Evolutionary conservation across 2,797 vertebrate genomes (phyloP).

Genomic region (Chrysocyon brachyurus): DNA sequence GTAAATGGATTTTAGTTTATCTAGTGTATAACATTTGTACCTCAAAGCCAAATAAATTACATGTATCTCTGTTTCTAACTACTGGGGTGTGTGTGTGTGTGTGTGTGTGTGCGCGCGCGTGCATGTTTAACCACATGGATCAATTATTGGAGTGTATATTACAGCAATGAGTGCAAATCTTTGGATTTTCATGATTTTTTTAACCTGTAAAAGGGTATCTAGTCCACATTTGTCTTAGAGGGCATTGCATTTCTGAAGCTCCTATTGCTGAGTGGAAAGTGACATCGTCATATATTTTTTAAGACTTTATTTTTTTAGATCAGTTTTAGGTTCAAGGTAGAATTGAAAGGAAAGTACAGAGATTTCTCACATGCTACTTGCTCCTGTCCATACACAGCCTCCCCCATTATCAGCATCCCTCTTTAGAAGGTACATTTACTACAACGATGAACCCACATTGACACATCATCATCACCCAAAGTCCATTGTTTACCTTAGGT

Average conservation of each 20-base stretch:
- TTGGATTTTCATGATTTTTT: neutral
- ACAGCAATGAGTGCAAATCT: neutral
- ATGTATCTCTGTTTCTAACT: neutral
- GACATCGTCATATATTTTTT: neutral
- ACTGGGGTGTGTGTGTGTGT: neutral
- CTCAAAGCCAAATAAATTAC: neutral
- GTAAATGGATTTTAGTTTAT: constrained; percentile 32
- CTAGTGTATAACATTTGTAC: neutral
- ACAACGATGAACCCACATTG: neutral
- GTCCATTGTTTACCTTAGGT: neutral
- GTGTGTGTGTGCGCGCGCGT: neutral
- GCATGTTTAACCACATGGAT: neutral
- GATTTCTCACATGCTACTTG: neutral
- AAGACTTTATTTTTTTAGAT: neutral
- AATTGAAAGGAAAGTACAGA: neutral
- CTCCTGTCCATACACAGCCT: too few relatives aligned
- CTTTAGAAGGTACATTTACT: neutral
- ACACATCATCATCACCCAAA: too few relatives aligned
- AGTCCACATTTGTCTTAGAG: neutral
- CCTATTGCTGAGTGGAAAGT: neutral
- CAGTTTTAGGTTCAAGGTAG: neutral
- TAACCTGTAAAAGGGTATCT: neutral
- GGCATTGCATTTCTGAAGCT: neutral
- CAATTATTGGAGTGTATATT: neutral
- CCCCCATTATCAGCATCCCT: neutral